Evolutionary conservation across 2,888 invertebrate species (phyloP).

Genomic region (Polymixis flavicincta): DNA sequence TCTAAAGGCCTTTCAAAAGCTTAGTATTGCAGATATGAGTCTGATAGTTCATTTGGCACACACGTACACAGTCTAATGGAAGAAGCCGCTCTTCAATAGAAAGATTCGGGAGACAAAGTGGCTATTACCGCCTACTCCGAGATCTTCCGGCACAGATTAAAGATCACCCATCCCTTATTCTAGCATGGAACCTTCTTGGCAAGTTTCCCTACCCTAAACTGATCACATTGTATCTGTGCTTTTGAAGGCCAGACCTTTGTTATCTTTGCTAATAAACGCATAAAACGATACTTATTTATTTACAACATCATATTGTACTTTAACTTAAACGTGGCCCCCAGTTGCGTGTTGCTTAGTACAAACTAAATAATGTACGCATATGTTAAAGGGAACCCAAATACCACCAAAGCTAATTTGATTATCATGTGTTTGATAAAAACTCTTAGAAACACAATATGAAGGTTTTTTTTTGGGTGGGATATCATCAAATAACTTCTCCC

Average conservation of each 20-base stretch:
- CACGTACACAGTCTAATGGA: not conserved
- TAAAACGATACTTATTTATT: not conserved
- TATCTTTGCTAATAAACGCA: not conserved
- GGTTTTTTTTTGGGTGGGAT: too few species aligned
- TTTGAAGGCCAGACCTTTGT: not conserved
- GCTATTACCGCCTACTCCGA: not conserved
- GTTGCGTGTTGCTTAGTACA: slow-evolving; percentile 4
- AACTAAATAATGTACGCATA: slow-evolving; percentile 13
- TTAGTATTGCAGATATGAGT: not conserved
- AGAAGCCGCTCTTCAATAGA: not conserved
- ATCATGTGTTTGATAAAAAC: slow-evolving; percentile 33
- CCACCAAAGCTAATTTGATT: slow-evolving; percentile 31
- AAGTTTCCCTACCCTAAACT: not conserved
- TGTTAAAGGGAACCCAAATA: slow-evolving; percentile 8
- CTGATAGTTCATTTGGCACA: not conserved
- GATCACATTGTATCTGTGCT: not conserved
- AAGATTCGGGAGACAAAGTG: slow-evolving; percentile 12
- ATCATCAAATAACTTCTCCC: too few species aligned
- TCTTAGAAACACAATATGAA: too few species aligned
- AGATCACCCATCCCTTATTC: slow-evolving; percentile 2
- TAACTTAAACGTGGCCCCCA: slow-evolving; percentile 19
- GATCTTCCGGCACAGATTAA: slow-evolving; percentile 6
- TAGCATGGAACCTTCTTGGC: slow-evolving; percentile 8
- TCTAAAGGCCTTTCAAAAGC: not conserved
- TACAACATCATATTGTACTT: not conserved